Conservation (phyloP, 2,888 invertebrate genomes). For the Diachrysia chrysitis region DNA sequence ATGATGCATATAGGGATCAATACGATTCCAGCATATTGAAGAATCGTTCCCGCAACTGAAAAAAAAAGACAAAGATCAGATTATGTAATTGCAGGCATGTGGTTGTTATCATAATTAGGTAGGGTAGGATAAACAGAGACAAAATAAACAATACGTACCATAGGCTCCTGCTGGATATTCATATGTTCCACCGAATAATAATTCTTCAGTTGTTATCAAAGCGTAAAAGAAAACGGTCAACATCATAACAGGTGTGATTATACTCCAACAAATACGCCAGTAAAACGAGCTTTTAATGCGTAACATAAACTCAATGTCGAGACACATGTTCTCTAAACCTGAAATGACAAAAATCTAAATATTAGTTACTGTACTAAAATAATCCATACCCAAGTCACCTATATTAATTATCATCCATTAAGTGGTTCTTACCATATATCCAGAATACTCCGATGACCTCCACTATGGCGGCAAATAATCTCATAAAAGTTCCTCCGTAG, state of each 20-base stretch:
- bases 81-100: background rate
- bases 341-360: slow-evolving; percentile 40
- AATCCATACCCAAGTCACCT: background rate
- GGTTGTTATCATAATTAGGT: background rate
- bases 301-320: slow-evolving; percentile 95
- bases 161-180: slow-evolving; percentile 90
- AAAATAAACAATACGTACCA: slow-evolving; percentile 79
- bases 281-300: slow-evolving; percentile 91
- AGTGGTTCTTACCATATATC: slow-evolving; percentile 91
- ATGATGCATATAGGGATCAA: slow-evolving; percentile 80
- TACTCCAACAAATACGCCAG: slow-evolving; percentile 94
- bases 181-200: slow-evolving; percentile 89
- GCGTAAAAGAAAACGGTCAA: slow-evolving; percentile 92
- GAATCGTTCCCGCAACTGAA: slow-evolving; percentile 78
- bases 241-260: slow-evolving; percentile 93
- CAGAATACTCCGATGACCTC: slow-evolving; percentile 93
- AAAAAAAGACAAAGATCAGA: slow-evolving; percentile 44
- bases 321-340: slow-evolving; percentile 82
- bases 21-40: slow-evolving; percentile 82
- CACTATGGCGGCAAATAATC: slow-evolving; percentile 91
- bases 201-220: slow-evolving; percentile 89
- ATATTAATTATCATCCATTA: background rate
- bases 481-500: slow-evolving; percentile 94
- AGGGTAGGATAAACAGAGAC: background rate
- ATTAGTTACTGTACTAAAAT: background rate